Evolutionary conservation across 2,888 invertebrate species (phyloP).

Genomic region (Chouioia cunea): DNA sequence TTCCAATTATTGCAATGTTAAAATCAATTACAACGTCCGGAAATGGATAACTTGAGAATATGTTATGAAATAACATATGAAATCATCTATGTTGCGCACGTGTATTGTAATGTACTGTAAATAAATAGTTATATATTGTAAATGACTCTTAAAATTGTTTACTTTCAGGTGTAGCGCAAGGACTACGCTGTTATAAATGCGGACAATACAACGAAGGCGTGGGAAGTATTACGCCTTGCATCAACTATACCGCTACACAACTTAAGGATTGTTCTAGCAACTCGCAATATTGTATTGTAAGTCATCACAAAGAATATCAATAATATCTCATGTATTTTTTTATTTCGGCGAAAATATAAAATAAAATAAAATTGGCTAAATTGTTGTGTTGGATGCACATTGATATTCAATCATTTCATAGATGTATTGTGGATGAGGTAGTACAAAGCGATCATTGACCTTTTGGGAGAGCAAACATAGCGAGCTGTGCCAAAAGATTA

Average conservation of each 20-base stretch:
- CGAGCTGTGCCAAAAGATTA: too few species aligned
- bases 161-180: conserved; percentile 67
- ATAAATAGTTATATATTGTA: conserved; percentile 1
- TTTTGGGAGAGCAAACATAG: too few species aligned
- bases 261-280: conserved; percentile 77
- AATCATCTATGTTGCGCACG: too few species aligned
- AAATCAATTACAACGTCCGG: too few species aligned
- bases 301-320: conserved; percentile 70
- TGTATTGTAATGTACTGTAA: too few species aligned
- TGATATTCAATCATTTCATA: not conserved
- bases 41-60: too few species aligned
- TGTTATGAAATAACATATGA: not conserved
- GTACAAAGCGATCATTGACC: too few species aligned
- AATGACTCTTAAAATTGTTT: not conserved
- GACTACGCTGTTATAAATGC: conserved; percentile 80
- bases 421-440: too few species aligned
- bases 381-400: not conserved
- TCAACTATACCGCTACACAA: conserved; percentile 78
- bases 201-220: conserved; percentile 89
- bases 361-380: too few species aligned
- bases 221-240: conserved; percentile 87
- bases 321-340: too few species aligned
- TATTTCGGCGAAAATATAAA: too few species aligned
- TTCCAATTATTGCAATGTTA: too few species aligned
- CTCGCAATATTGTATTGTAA: conserved; percentile 83